Evolutionary conservation across 1,140 invertebrate genomes (phyloP).

Genomic region (Aphis gossypii): DNA sequence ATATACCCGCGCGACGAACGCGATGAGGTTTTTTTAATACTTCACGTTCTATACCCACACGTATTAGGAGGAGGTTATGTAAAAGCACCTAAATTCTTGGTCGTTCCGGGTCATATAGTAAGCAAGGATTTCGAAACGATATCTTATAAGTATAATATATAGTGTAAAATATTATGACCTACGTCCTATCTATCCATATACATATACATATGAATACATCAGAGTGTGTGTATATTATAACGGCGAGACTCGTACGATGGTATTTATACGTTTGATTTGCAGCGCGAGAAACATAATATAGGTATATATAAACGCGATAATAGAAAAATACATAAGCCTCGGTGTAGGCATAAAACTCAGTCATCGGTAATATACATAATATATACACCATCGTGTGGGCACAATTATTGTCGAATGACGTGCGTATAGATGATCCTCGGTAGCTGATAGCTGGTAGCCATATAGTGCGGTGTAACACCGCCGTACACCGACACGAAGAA

Average conservation of each 20-base stretch:
- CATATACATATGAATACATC: too few relatives aligned
- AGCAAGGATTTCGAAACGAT: conserved; percentile 3
- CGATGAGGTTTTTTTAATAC: neutral
- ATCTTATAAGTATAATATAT: neutral
- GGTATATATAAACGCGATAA: neutral
- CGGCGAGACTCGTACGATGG: neutral
- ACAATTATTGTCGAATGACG: neutral
- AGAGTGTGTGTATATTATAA: neutral
- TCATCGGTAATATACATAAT: neutral
- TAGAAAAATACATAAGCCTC: neutral
- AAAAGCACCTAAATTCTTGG: neutral
- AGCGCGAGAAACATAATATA: neutral
- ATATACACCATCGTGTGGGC: neutral
- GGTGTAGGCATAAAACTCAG: neutral
- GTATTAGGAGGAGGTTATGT: neutral
- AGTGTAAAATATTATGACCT: neutral
- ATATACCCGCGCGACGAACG: neutral
- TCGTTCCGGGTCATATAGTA: conserved; percentile 19
- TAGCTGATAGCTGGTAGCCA: neutral
- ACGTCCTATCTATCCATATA: neutral
- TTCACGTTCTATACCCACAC: conserved; percentile 14
- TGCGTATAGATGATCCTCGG: neutral
- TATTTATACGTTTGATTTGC: neutral
- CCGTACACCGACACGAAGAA: neutral
- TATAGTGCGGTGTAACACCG: neutral